A percentile compares a stretch with the other conserved stretches of the same genome.
Conservation (phyloP, 2,113 vertebrate species). For the Nothoprocta pentlandii region DNA sequence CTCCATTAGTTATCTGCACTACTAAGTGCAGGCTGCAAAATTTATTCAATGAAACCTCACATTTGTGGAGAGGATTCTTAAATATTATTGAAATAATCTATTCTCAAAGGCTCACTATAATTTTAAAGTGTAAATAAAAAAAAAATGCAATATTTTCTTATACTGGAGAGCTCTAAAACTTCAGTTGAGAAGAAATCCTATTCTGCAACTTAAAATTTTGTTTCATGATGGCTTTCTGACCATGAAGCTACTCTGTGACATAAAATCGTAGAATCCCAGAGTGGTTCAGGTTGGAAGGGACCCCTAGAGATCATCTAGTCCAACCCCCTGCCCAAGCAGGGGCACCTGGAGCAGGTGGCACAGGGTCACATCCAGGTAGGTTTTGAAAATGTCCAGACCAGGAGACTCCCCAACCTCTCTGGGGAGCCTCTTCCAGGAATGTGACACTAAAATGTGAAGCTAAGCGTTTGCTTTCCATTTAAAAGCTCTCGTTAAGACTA, state of each 20-base stretch:
- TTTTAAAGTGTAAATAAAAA: slow-evolving; percentile 56
- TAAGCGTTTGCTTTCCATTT: not conserved
- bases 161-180: slow-evolving; percentile 31
- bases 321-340: too few relatives aligned
- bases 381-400: too few relatives aligned
- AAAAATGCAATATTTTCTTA: not conserved
- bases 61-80: not conserved
- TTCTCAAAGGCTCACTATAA: not conserved
- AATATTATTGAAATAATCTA: not conserved
- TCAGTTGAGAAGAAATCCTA: not conserved
- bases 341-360: too few relatives aligned
- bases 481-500: slow-evolving; percentile 35
- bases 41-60: not conserved
- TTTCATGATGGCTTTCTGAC: not conserved
- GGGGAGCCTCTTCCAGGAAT: too few relatives aligned
- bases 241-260: not conserved
- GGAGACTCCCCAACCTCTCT: too few relatives aligned
- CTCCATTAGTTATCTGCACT: rapidly evolving
- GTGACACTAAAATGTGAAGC: not conserved
- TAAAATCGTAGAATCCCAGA: not conserved
- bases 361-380: too few relatives aligned
- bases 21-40: not conserved
- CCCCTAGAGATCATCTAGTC: too few relatives aligned
- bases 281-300: too few relatives aligned
- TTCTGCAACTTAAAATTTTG: slow-evolving; percentile 1